Base-by-base conservation (phyloP, 2,888 invertebrate species). In the Congeria kusceri region DNA sequence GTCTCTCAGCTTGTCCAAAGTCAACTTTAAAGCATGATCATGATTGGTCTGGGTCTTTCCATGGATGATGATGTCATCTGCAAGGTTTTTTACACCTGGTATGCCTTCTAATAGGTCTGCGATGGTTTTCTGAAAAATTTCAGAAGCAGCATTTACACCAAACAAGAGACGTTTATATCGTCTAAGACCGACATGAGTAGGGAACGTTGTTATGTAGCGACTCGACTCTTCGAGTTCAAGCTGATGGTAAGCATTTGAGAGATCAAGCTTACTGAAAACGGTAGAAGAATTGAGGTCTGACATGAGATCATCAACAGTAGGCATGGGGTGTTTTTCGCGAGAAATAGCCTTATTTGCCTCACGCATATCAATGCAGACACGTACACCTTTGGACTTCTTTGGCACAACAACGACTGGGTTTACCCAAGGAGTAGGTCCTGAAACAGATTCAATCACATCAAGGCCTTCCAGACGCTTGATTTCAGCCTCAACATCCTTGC, bases 351-450 rank as follows among this genome's bases (percentile, higher is more conserved):
- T 77, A 61, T 88, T 86, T 4, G 85, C 61, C 65, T 72, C 62
- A 28, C 80, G 58, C 88, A 87, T 87, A 58, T 88, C 86, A 3
- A 86, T 77, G 65, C 86, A 88, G 9, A 88, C 57, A 27, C 86
- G 20, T 7, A 88, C 77, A 44, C 83, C 73, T 0, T 57, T 59
- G 39, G 87, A 84, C 4, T 77, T 80, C 64, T 86, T 85, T 1
- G 87, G 86, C n/a, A 80, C 87, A n/a, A 84, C 79, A 1, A 88
- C 86, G 0, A 88, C 80, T 5, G 85, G 86, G 23, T 85, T 84
- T 3, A 89, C 86, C 87, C 88, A 89, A 5, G 87, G 87, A n/a
- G 88, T 87, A 18, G 84, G 88, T 3, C 86, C 89, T 58, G 72
- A 78, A 27, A 87, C 85, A 47, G 63, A 69, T 57, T 89, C 89